Evolutionary conservation across 2,888 invertebrate species (phyloP).

Genomic region (Patella ulyssiponensis): DNA sequence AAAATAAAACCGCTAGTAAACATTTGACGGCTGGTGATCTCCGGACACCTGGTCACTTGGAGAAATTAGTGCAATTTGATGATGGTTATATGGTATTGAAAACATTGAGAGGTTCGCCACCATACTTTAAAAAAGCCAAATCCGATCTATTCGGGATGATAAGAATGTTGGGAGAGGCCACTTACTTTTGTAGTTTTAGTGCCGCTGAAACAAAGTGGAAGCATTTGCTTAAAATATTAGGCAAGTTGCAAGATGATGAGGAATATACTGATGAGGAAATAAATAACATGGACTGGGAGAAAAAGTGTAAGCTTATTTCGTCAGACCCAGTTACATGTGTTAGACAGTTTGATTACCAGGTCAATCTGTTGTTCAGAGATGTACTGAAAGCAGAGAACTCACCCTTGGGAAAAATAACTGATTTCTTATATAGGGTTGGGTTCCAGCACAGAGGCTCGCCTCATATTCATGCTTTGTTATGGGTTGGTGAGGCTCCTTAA

Average conservation of each 20-base stretch:
- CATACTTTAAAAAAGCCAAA: conserved; percentile 2
- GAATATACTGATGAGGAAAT: conserved; percentile 27
- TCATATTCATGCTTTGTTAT: conserved; percentile 44
- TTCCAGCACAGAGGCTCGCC: conserved; percentile 54
- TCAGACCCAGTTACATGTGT: conserved; percentile 49
- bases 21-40: no score
- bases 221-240: no score
- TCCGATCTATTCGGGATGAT: no score
- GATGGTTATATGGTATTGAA: no score
- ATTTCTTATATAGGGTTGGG: conserved; percentile 36
- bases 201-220: conserved; percentile 23
- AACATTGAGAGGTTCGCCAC: conserved; percentile 24
- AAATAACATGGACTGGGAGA: conserved; percentile 31
- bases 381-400: conserved; percentile 21
- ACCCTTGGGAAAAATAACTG: conserved; percentile 27
- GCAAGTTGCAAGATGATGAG: no score
- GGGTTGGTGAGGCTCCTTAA: conserved; percentile 41
- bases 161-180: conserved; percentile 40
- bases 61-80: no score
- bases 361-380: conserved; percentile 36
- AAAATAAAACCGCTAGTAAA: no score
- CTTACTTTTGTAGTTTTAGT: conserved; percentile 36
- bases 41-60: no score
- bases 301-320: conserved; percentile 39
- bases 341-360: conserved; percentile 45